Base-by-base conservation (phyloP, 2,888 invertebrate genomes). In the Cordilura impudica region DNA sequence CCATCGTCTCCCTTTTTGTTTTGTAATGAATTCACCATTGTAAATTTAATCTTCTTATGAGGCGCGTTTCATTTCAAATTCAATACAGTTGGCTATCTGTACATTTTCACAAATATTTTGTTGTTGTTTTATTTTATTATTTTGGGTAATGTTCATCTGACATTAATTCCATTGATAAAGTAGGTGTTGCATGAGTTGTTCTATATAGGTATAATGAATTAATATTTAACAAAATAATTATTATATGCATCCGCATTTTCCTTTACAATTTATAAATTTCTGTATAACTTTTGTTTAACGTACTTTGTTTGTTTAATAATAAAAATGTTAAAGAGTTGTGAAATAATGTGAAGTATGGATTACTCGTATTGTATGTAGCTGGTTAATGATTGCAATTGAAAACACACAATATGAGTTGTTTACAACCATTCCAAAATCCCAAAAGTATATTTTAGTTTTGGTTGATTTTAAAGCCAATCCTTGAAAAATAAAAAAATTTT, bases 211-310 rank as follows among this genome's bases (percentile, higher is more conserved):
- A 65, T 58, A 65, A 72, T 72, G 65, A 72, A 72, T 72, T 72
- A 72, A 72, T 65, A 72, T 72, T 72, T 56, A 72, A 72, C 71
- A 71, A 61, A 71, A 61, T 71, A 71, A 71, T 71, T 71, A 61
- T 61, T 71, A 29, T 61, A 45, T 71, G 53, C 29, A 45, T 61
- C 43, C 71, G 53, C 53, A 10, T 29, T 45, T 71, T 23, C n/a
- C n/a, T 43, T 43, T 43, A 14, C 16, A 6, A 12, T 43, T 5
- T 16, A 31, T 43, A 43, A n/a, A 43, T 14, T 7, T 14, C 6
- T 14, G 16, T 14, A 14, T 14, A 43, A 43, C 43, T 1, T 43
- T 35, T 35, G n/a, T 3, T 12, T 8, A 35, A 12, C 2, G 31
- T 8, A 5, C 18, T 29, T 18, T 31, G 54, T 54, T 54, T 54